Percentiles rank a stretch among this genome's conserved stretches.
Evolutionary conservation across 2,797 vertebrate genomes (phyloP).

Genomic region (Rhadinocentrus ornatus): DNA sequence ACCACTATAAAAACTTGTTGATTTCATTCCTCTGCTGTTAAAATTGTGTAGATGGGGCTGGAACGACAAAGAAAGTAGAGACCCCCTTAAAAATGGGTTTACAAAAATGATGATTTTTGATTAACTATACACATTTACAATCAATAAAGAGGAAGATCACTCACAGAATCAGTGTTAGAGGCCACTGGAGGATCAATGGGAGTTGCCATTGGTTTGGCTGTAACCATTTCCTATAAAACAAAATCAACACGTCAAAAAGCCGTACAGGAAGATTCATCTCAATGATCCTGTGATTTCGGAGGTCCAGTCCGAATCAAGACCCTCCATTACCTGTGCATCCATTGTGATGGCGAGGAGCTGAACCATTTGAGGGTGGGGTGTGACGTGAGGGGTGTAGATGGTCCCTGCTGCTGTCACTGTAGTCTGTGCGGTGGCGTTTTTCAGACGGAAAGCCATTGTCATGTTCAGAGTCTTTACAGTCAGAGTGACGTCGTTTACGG

Average conservation of each 20-base stretch:
- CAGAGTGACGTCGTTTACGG: slow-evolving; percentile 56
- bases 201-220: slow-evolving; percentile 63
- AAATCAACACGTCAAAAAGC: background rate
- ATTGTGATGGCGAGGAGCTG: slow-evolving; percentile 62
- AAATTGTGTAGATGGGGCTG: slow-evolving; percentile 77
- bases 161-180: slow-evolving; percentile 67
- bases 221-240: slow-evolving; percentile 69
- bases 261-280: background rate
- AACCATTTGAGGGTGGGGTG: slow-evolving; percentile 37
- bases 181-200: slow-evolving; percentile 57
- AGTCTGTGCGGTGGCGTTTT: slow-evolving; percentile 53
- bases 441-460: slow-evolving; percentile 32
- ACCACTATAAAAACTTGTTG: slow-evolving; percentile 83
- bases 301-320: background rate
- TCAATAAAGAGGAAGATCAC: slow-evolving; percentile 22
- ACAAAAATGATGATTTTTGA: background rate
- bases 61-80: slow-evolving; percentile 62
- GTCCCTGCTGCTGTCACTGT: background rate
- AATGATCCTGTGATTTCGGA: background rate
- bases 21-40: slow-evolving; percentile 82
- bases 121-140: background rate
- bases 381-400: slow-evolving; percentile 20
- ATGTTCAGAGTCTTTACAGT: slow-evolving; percentile 54
- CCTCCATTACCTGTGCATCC: slow-evolving; percentile 67
- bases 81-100: background rate